Evolutionary conservation across 2,113 vertebrate species (phyloP), one percentile per base, ranked within the genome.

Genomic region (Sterna hirundo): DNA sequence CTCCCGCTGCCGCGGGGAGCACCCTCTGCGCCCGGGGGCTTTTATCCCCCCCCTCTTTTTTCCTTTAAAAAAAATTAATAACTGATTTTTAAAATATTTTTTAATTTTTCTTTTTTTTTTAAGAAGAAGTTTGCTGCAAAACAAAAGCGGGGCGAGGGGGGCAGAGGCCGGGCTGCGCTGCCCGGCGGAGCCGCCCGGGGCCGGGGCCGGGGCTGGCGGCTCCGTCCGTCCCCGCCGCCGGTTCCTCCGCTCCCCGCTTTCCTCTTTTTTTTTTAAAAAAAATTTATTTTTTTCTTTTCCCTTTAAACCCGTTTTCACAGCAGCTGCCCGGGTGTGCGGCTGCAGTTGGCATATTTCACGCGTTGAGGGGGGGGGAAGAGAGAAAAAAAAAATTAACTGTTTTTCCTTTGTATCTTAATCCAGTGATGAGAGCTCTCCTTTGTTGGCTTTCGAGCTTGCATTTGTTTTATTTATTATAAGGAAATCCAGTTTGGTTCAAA

Each of bases 401-500:
- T 96, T 97, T 97, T 92, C 92, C 88, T 96, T 96, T 94, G 86
- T 94, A 88, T 94, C 90, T 96, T 96, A 94, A 91, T 96, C 95
- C 93, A 54, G 79, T 65, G 83, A 83, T 94, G 92, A 94, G 92
- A 90, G 85, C 94, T 96, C 83, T 90, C 83, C 87, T 94, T 90
- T 94, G 94, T 94, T 96, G 94, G 87, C 92, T 90, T 93, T 96
- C 89, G 86, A 77, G 94, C 84, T 96, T 86, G 84, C 95, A 95
- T 97, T 97, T 97, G 94, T 97, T 97, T 93, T 91, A 97, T 97
- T 97, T 94, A 95, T 96, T 95, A 95, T 90, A 94, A 95, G 93
- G 92, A 96, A 97, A 97, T 97, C 97, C 94, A 96, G 96, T 97
- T 97, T 96, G 93, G 90, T 97, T 97, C 84, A 94, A 97, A 97